phyloP scores from a whole-genome alignment of 2,888 invertebrate species.

The Chymomyza fuscimana region DNA sequence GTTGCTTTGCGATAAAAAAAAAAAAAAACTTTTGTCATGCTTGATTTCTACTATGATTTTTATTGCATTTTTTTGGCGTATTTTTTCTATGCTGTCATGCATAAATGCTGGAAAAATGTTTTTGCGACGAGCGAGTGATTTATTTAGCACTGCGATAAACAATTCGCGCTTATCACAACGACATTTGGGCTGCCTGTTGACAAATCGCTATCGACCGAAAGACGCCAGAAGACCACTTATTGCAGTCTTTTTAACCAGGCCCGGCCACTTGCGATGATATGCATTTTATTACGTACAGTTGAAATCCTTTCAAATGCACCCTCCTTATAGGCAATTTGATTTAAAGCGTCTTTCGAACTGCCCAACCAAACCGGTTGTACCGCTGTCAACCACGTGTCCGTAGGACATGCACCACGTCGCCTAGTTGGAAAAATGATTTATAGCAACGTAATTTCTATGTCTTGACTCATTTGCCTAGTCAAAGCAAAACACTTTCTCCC shows the following conservation, averaged over 20 bases:
- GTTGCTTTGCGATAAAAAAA: slow-evolving; percentile 26
- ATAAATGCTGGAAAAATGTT: slow-evolving; percentile 29
- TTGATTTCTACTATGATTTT: slow-evolving; percentile 47
- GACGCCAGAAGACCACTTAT: slow-evolving; percentile 20
- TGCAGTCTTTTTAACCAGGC: not conserved
- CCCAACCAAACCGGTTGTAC: slow-evolving; percentile 39
- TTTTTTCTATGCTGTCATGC: not conserved
- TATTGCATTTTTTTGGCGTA: slow-evolving; percentile 54
- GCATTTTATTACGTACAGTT: not conserved
- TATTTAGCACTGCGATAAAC: slow-evolving; percentile 58
- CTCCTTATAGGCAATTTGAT: slow-evolving; percentile 34
- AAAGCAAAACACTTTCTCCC: slow-evolving; percentile 49
- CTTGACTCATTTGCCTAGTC: slow-evolving; percentile 32
- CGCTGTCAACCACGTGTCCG: slow-evolving; percentile 38
- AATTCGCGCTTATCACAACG: slow-evolving; percentile 64
- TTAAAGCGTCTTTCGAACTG: slow-evolving; percentile 34
- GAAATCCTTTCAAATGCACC: slow-evolving; percentile 50
- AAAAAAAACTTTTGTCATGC: slow-evolving; percentile 44
- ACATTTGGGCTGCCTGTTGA: slow-evolving; percentile 61
- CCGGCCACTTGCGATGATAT: not conserved
- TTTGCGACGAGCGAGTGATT: slow-evolving; percentile 53
- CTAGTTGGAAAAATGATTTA: slow-evolving; percentile 41
- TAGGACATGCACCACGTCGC: slow-evolving; percentile 42
- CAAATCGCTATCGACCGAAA: slow-evolving; percentile 60
- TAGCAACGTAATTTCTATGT: slow-evolving; percentile 37